Base-by-base conservation (phyloP, 2,888 invertebrate species). In the Pheosia tremula region DNA sequence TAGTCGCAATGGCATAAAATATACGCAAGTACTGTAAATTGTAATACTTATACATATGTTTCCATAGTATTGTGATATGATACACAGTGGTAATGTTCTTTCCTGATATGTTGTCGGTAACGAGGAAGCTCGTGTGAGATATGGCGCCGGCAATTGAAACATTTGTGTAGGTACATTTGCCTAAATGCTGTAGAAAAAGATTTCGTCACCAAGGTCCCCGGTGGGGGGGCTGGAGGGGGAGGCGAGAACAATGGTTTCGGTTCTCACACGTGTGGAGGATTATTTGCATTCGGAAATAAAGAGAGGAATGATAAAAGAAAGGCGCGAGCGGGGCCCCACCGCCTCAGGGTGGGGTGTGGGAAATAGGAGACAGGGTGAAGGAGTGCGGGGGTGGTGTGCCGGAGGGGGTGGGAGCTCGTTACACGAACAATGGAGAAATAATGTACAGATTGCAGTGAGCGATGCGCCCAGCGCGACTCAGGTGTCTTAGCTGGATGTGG, bases 271-370 rank as follows among this genome's bases (percentile, higher is more conserved):
- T 94, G 93, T 93, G 94, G 94, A 93, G 93, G 94, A 94, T 94
- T 94, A 94, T 94, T 94, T 94, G 94, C 94, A 94, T 94, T 94
- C 94, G 94, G 94, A 93, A 93, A 93, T 93, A 93, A 93, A 93
- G 91, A 94, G 91, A 94, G 93, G 91, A 91, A 90, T 92, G 91
- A 92, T 92, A 92, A 90, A 94, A 93, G 93, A 93, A 94, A 94
- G 93, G 94, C 94, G 94, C 93, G 92, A 94, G 93, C 86, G 87
- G 87, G 89, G 93, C 90, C 88, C 93, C 90, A 86, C 90, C 92
- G 91, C 91, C 91, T 89, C 88, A 84, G 87, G 91, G 94, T 90
- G 89, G 91, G 90, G 93, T 88, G 94, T 94, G 93, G 91, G 89
- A 89, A 86, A 85, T 83, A 79, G 82, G 82, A 80, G 84, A 82